Conservation (phyloP, 2,888 invertebrate species). For the Tridacna crocea region DNA sequence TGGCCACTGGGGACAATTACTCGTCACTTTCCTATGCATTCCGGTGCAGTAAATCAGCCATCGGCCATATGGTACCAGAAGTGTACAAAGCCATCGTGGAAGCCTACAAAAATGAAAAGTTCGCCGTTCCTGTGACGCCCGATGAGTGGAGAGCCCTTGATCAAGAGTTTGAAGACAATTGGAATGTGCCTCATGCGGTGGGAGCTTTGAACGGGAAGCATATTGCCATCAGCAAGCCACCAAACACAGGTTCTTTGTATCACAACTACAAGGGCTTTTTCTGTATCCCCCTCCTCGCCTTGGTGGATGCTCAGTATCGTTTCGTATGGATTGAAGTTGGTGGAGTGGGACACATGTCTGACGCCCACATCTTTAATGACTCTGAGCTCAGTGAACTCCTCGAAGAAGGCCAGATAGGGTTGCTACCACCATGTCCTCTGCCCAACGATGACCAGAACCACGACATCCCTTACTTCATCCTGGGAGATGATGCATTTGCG, state of each 20-base stretch:
- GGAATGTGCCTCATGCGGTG: not conserved
- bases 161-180: slow-evolving; percentile 1
- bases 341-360: too few species aligned
- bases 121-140: too few species aligned
- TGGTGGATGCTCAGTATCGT: too few species aligned
- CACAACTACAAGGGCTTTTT: not conserved
- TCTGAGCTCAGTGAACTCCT: not conserved
- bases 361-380: too few species aligned
- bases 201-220: not conserved
- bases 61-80: not conserved
- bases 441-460: not conserved
- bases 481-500: too few species aligned
- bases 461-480: too few species aligned
- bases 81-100: not conserved
- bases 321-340: too few species aligned
- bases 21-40: not conserved
- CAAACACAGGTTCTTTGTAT: not conserved
- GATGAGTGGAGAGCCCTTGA: too few species aligned
- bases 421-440: slow-evolving; percentile 34
- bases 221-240: not conserved
- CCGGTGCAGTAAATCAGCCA: not conserved
- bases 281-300: slow-evolving; percentile 9
- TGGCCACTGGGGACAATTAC: slow-evolving; percentile 1
- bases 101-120: not conserved
- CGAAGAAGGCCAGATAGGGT: slow-evolving; percentile 28